phyloP scores from a whole-genome alignment of 2,888 invertebrate genomes.

The Laothoe populi region DNA sequence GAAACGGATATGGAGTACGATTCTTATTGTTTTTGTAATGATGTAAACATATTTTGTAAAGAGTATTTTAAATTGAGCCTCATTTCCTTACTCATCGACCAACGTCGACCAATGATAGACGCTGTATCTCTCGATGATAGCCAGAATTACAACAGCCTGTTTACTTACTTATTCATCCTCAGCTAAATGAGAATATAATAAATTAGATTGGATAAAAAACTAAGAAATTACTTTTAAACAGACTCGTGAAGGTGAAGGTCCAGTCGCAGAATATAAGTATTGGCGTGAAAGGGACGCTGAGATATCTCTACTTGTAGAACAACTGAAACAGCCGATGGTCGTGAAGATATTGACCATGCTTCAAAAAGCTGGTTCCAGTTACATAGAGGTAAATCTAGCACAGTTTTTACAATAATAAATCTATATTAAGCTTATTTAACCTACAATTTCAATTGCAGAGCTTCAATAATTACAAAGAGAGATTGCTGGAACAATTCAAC shows the following conservation, averaged over 20 bases:
- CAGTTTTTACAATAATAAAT: too few relatives aligned
- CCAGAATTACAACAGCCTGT: too few relatives aligned
- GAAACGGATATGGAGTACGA: too few relatives aligned
- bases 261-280: conserved; percentile 93
- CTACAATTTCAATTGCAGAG: conserved; percentile 63
- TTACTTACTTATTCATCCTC: too few relatives aligned
- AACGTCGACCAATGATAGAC: too few relatives aligned
- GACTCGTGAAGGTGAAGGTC: conserved; percentile 89
- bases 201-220: background rate
- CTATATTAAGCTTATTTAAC: too few relatives aligned
- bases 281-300: conserved; percentile 93
- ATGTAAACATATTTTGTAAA: too few relatives aligned
- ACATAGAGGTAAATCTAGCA: conserved; percentile 71
- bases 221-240: conserved; percentile 33
- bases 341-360: conserved; percentile 86
- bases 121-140: too few relatives aligned
- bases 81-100: too few relatives aligned
- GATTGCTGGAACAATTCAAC: conserved; percentile 87
- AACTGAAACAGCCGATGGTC: conserved; percentile 90
- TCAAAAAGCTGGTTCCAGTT: conserved; percentile 79
- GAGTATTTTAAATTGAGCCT: too few relatives aligned
- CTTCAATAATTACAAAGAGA: conserved; percentile 86
- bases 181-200: too few relatives aligned
- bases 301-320: conserved; percentile 91
- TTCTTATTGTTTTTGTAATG: too few relatives aligned